phyloP scores from a whole-genome alignment of 2,797 vertebrate species.

The Takifugu rubripes region DNA sequence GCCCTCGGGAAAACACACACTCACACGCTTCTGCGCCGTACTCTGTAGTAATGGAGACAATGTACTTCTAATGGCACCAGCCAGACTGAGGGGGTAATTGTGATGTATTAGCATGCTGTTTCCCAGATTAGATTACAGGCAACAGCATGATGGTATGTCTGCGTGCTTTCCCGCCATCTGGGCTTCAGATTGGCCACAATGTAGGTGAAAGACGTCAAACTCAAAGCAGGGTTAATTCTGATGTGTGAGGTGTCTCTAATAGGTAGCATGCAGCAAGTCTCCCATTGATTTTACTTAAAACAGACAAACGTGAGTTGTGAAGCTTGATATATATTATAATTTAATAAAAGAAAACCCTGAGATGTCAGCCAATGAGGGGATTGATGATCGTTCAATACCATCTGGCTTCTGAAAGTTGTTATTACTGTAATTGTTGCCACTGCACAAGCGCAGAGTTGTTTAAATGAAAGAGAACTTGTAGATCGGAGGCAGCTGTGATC shows the following conservation, averaged over 20 bases:
- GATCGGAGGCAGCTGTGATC: constrained; percentile 41
- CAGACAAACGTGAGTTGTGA: not conserved
- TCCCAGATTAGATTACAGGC: constrained; percentile 61
- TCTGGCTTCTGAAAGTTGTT: constrained; percentile 14
- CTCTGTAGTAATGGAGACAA: constrained; percentile 57
- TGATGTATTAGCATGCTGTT: constrained; percentile 63
- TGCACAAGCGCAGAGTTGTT: constrained; percentile 2
- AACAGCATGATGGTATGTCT: constrained; percentile 36
- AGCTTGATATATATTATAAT: no score
- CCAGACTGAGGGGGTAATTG: constrained; percentile 64
- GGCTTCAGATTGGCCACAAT: constrained; percentile 38
- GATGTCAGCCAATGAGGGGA: not conserved
- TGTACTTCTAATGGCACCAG: constrained; percentile 65
- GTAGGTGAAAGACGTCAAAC: constrained; percentile 44
- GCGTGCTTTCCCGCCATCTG: constrained; percentile 23
- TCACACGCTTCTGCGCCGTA: constrained; percentile 9
- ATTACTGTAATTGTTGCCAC: constrained; percentile 4
- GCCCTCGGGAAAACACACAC: constrained; percentile 18
- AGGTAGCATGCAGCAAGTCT: not conserved
- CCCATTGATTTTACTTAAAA: not conserved
- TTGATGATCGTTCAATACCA: constrained; percentile 16
- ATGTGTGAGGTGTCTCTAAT: constrained; percentile 14
- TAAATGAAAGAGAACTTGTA: constrained; percentile 20
- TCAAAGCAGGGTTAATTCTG: constrained; percentile 54
- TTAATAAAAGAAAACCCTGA: not conserved